Conservation (phyloP, 2,113 vertebrate genomes). For the Thymallus thymallus region DNA sequence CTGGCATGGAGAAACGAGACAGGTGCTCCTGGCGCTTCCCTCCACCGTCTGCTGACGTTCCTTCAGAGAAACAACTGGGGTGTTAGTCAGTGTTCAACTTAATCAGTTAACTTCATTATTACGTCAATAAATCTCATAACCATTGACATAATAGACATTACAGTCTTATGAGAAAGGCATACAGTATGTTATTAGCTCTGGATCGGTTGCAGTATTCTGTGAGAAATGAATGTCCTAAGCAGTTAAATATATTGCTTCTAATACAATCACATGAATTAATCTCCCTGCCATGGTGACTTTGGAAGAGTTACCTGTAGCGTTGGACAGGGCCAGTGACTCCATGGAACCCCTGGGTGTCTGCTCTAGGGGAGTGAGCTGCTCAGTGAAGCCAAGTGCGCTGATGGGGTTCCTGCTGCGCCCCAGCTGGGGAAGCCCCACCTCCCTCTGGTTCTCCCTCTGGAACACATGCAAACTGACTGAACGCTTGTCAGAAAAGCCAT, state of each 20-base stretch:
- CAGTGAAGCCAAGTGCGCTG: constrained; percentile 87
- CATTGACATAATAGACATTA: too few species aligned
- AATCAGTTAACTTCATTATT: too few species aligned
- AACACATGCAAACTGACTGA: constrained; percentile 90
- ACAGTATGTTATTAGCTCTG: too few species aligned
- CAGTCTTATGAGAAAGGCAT: too few species aligned
- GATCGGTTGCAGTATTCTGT: too few species aligned
- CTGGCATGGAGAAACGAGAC: constrained; percentile 97
- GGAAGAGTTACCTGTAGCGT: constrained; percentile 80
- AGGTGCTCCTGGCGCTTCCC: constrained; percentile 92
- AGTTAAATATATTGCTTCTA: too few species aligned
- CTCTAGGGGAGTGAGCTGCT: constrained; percentile 87
- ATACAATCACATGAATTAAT: too few species aligned
- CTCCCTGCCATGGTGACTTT: too few species aligned
- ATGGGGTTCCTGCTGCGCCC: constrained; percentile 91
- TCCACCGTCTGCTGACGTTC: constrained; percentile 85
- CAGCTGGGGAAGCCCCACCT: constrained; percentile 69
- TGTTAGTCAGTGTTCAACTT: not conserved
- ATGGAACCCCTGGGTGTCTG: constrained; percentile 93
- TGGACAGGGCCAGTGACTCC: constrained; percentile 92
- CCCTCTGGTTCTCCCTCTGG: constrained; percentile 56
- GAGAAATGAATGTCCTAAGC: too few species aligned
- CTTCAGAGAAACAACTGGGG: constrained; percentile 59
- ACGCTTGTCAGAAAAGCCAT: constrained; percentile 84
- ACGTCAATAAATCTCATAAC: too few species aligned